Evolutionary conservation across 2,888 invertebrate genomes (phyloP), one percentile per base, ranked within the genome.

Genomic region (Stegophylla sp.): DNA sequence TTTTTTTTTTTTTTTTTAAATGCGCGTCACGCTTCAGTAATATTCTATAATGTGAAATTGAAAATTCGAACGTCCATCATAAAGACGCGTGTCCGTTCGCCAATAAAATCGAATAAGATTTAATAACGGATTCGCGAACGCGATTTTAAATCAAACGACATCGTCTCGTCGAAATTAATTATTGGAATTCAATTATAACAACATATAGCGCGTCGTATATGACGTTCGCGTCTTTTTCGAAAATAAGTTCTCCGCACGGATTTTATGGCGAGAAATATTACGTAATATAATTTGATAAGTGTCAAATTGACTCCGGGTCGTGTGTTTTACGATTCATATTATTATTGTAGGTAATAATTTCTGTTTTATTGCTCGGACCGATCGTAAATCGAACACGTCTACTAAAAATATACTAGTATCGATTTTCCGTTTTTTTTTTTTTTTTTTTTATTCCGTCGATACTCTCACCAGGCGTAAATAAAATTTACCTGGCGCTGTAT

Each of bases 351-450:
- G 20, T 12, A 51, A 51, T 51, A 69, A 51, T 20, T 51, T 43
- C n/a, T 9, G 26, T 28, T 13, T 3, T 59, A 51, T 28, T 69
- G 48, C n/a, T 51, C 9, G 20, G 34, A 15, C 15, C 34, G 28
- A 69, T 71, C 56, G 23, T 53, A 72, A 56, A 56, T 23, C 17
- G 0, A 71, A 41, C 53, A 41, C 53, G 5, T 61, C 7, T 23
- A 23, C 7, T 7, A 34, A 34, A 34, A n/a, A n/a, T 10, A 13
- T 59, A 51, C 34, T 5, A 28, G 10, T 20, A 69, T 69, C 7
- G 23, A 71, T 71, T 71, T 71, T 53, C 7, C 5, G n/a, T 34
- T 53, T 53, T n/a, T n/a, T n/a, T n/a, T n/a, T n/a, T n/a, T n/a
- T n/a, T n/a, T n/a, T n/a, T n/a, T n/a, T n/a, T 71, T 17, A 23